phyloP scores from a whole-genome alignment of 1,140 invertebrate genomes.

The Lepidurus packardi region DNA sequence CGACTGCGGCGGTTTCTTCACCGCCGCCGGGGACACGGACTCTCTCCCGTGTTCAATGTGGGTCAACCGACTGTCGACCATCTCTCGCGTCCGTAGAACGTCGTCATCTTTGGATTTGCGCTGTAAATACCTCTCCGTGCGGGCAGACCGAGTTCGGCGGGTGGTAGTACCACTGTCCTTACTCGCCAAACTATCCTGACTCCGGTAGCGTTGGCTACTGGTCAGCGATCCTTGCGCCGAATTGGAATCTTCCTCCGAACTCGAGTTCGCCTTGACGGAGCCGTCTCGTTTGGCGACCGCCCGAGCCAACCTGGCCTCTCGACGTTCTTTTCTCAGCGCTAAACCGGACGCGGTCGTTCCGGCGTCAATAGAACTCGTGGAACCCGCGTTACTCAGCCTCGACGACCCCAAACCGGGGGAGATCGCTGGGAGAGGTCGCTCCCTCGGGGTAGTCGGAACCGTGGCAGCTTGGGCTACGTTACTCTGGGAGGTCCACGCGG shows the following conservation, averaged over 20 bases:
- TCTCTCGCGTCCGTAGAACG: conserved; percentile 52
- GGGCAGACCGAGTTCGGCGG: conserved; percentile 56
- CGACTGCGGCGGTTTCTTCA: conserved; percentile 29
- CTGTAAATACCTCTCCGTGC: conserved; percentile 71
- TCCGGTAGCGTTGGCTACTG: conserved; percentile 48
- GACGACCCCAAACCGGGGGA: not conserved
- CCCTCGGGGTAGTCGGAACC: not conserved
- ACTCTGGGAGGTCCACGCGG: not conserved
- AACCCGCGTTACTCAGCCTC: not conserved
- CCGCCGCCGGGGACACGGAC: conserved; percentile 33
- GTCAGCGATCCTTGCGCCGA: conserved; percentile 32
- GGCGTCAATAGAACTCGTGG: conserved; percentile 31
- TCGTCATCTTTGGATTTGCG: conserved; percentile 62
- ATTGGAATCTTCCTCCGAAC: conserved; percentile 38
- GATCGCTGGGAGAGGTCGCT: not conserved
- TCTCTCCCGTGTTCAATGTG: conserved; percentile 36
- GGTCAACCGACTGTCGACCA: conserved; percentile 40
- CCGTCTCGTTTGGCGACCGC: conserved; percentile 42
- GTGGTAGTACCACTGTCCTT: conserved; percentile 51
- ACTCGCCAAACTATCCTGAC: conserved; percentile 54
- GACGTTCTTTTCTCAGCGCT: conserved; percentile 46
- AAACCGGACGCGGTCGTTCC: conserved; percentile 41
- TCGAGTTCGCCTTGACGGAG: conserved; percentile 36
- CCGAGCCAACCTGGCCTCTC: conserved; percentile 43
- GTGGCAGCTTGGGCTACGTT: not conserved